Base-by-base conservation (phyloP, 2,797 vertebrate species). In the Anolis apletophallus region DNA sequence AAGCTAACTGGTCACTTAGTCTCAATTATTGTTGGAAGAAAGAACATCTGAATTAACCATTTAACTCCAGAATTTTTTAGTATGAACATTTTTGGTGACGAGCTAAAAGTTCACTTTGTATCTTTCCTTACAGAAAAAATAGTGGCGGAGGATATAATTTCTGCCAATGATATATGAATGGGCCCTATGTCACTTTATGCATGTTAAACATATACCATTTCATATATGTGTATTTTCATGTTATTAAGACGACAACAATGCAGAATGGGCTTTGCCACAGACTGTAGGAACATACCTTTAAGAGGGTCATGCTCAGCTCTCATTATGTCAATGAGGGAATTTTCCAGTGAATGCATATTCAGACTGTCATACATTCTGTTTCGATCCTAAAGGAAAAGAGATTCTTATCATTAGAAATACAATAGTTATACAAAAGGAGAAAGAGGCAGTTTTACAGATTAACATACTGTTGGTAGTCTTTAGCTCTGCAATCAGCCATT, bases 291-390 rank as follows among this genome's bases (percentile, higher is more conserved):
- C 97, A 96, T 96, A 99, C 99, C 98, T 97, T 99, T 99, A 95
- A 99, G 97, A 46, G 98, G 98, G 96, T 99, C 99, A 94, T 99
- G 99, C 92, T 99, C 99, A 59, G 98, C 98, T 95, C 98, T 97
- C 98, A 99, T 99, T 97, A 99, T 99, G 97, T 99, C 98, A 91
- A 99, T 99, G 94, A 99, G 98, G 72, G 99, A 99, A 95, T 98
- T 99, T 96, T 99, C 99, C 97, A 99, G 95, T 84, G 98, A 99
- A 97, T 99, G 98, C 99, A 99, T 99, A 97, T 99, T 99, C 96
- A 99, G 97, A 93, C 98, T 99, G 97, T 99, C 99, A 90, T 99
- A 99, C 98, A 99, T 98, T 96, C 98, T 96, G 96, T 97, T 96
- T 93, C 98, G 98, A 95, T 99, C 99, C 98, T 99, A 95, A 83